Conservation (phyloP, 2,113 vertebrate genomes). For the Falcunculus frontatus region DNA sequence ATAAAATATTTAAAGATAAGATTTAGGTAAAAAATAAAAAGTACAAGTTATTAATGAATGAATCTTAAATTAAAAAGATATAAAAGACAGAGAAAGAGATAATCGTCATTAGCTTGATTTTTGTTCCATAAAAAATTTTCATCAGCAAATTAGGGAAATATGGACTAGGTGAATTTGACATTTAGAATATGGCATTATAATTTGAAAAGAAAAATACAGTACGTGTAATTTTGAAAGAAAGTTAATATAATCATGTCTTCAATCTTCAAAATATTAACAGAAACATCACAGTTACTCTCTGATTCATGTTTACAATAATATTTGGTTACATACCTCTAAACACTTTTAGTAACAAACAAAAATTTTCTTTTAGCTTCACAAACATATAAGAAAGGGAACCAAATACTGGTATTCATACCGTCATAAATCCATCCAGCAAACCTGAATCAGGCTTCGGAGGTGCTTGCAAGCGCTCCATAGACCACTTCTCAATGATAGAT, state of each 20-base stretch:
- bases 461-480: conserved; percentile 95
- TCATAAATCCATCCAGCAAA: conserved; percentile 99
- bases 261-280: background rate
- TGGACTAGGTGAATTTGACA: background rate
- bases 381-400: background rate
- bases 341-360: background rate
- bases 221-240: background rate
- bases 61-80: background rate
- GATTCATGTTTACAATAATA: background rate
- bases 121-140: background rate
- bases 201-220: background rate
- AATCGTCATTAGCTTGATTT: background rate
- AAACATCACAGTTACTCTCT: background rate
- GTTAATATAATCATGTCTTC: background rate
- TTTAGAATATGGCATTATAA: background rate
- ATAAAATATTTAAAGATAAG: background rate
- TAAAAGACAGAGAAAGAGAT: background rate
- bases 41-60: background rate
- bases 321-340: background rate
- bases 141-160: background rate
- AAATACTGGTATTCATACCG: conserved; percentile 79
- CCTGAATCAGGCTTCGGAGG: conserved; percentile 97
- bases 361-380: background rate
- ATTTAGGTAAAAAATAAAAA: background rate
- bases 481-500: conserved; percentile 98